phyloP scores from a whole-genome alignment of 1,140 invertebrate genomes.

The Zaprionus vittiger region DNA sequence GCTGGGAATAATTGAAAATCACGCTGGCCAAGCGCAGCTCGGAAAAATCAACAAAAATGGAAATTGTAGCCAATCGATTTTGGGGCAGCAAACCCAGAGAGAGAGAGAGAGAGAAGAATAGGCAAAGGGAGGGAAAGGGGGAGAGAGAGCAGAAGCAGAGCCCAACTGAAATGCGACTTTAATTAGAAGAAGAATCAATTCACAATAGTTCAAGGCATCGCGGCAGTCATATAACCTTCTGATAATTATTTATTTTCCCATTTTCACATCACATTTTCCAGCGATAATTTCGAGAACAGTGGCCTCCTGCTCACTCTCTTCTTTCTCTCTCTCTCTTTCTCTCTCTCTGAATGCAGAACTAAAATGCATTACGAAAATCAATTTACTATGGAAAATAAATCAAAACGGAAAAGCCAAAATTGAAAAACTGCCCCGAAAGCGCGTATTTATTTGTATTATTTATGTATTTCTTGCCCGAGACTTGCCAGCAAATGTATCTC shows the following conservation, averaged over 20 bases:
- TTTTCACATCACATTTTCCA: slow-evolving; percentile 61
- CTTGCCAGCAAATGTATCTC: background rate
- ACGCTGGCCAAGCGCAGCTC: slow-evolving; percentile 53
- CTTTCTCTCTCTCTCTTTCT: too few species aligned
- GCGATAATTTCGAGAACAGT: slow-evolving; percentile 65
- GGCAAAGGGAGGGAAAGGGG: background rate
- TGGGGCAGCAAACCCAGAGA: background rate
- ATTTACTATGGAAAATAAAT: slow-evolving; percentile 83
- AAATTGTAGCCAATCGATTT: slow-evolving; percentile 83
- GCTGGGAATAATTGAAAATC: slow-evolving; percentile 72
- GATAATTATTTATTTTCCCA: slow-evolving; percentile 75
- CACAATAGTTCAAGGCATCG: slow-evolving; percentile 8
- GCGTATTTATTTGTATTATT: slow-evolving; percentile 68
- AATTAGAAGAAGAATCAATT: slow-evolving; percentile 65
- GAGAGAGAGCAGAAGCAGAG: slow-evolving; percentile 22
- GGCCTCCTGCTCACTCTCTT: slow-evolving; percentile 1
- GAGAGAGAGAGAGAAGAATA: background rate
- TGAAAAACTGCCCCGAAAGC: slow-evolving; percentile 53
- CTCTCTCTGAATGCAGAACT: slow-evolving; percentile 65
- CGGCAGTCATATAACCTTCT: slow-evolving; percentile 40
- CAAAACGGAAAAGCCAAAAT: slow-evolving; percentile 66
- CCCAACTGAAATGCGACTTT: slow-evolving; percentile 58
- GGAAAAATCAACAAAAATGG: slow-evolving; percentile 75
- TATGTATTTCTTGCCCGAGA: slow-evolving; percentile 47
- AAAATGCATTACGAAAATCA: slow-evolving; percentile 82